Conservation (phyloP, 2,113 vertebrate species). For the Aldabrachelys gigantea region DNA sequence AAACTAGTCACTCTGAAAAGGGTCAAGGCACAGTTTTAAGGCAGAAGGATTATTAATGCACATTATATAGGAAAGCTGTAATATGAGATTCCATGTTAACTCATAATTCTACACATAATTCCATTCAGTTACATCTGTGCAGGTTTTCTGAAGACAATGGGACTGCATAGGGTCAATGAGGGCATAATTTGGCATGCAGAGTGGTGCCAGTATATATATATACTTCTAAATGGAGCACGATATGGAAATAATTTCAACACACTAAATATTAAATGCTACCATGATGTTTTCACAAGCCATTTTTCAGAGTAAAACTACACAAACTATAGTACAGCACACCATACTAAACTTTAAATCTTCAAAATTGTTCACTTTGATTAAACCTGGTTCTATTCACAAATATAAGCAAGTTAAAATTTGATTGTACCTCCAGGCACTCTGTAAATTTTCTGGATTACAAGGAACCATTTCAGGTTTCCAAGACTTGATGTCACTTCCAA, state of each 20-base stretch:
- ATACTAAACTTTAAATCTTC: background rate
- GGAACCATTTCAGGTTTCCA: slow-evolving; percentile 79
- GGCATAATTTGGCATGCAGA: background rate
- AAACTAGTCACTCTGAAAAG: background rate
- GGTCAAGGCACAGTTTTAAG: background rate
- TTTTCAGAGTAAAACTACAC: background rate
- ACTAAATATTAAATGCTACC: background rate
- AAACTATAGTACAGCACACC: background rate
- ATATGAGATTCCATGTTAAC: background rate
- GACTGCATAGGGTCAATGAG: background rate
- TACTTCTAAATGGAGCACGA: background rate
- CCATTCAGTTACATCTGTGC: background rate
- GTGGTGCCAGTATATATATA: background rate
- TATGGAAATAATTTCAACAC: background rate
- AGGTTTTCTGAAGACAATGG: background rate
- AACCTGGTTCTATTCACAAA: background rate
- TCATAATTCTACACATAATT: background rate
- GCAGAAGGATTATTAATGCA: background rate
- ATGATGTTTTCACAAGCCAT: background rate
- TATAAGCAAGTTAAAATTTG: background rate
- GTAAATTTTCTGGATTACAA: slow-evolving; percentile 76
- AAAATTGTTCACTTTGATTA: background rate
- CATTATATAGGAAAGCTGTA: background rate
- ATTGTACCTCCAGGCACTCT: slow-evolving; percentile 82
- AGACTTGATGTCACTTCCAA: slow-evolving; percentile 76